These are phyloP conservation scores for Eupithecia insigniata DNA, from an alignment of 2,888 invertebrate genomes.

Conservation along the genomic window DNA sequence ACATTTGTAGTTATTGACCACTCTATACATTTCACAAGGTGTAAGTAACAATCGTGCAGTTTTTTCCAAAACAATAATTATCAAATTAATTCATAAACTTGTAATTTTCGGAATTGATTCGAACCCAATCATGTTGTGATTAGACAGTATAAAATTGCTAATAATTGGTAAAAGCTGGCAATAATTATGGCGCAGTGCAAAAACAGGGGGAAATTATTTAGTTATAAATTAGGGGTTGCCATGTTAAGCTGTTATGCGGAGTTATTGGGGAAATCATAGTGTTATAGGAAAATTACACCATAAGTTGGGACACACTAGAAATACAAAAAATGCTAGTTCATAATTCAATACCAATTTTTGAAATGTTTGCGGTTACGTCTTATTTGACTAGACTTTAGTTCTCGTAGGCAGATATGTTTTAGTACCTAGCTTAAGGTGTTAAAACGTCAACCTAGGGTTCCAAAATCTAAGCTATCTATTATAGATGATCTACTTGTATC, in stretches of 20 bases:
- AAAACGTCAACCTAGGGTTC: background rate
- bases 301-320: background rate
- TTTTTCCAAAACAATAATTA: conserved; percentile 53
- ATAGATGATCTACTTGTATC: background rate
- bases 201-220: conserved; percentile 50
- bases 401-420: background rate
- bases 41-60: conserved; percentile 13
- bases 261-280: conserved; percentile 3
- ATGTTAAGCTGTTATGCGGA: conserved; percentile 20
- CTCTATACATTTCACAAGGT: background rate
- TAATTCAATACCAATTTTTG: background rate
- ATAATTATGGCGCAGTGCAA: conserved; percentile 48
- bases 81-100: conserved; percentile 43
- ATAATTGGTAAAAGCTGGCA: conserved; percentile 43
- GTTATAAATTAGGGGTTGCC: conserved; percentile 42
- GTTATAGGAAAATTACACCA: too few species aligned
- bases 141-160: conserved; percentile 48
- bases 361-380: background rate
- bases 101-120: conserved; percentile 56
- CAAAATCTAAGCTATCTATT: background rate
- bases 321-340: background rate
- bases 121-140: conserved; percentile 53
- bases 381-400: background rate
- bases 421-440: background rate
- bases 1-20: background rate